These are phyloP conservation scores for Drosophila azteca DNA, from an alignment of 1,140 invertebrate species.

Conservation along the genomic window DNA sequence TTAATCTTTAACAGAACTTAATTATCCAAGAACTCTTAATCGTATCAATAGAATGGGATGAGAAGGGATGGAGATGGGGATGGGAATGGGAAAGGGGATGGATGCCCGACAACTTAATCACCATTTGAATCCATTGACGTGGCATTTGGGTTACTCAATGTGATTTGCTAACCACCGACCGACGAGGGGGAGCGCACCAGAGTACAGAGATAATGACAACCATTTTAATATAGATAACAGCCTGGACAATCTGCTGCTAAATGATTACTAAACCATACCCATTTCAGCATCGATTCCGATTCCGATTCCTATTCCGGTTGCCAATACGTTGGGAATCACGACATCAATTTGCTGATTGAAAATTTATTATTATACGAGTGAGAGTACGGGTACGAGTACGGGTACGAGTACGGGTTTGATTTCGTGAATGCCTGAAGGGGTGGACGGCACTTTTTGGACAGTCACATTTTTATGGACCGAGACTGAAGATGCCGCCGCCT, in stretches of 20 bases:
- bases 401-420: not conserved
- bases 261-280: conserved; percentile 63
- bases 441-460: conserved; percentile 17
- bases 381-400: conserved; percentile 6
- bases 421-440: conserved; percentile 13
- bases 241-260: conserved; percentile 60
- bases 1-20: too few species aligned
- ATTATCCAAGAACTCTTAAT: not conserved
- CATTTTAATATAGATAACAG: conserved; percentile 73
- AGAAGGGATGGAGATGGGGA: not conserved
- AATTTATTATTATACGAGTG: conserved; percentile 70
- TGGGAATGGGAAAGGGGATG: too few species aligned
- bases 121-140: conserved; percentile 6
- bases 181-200: too few species aligned
- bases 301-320: not conserved
- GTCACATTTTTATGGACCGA: conserved; percentile 24
- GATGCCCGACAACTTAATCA: not conserved
- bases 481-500: conserved; percentile 11
- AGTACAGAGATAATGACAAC: conserved; percentile 28
- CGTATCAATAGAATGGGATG: not conserved
- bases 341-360: conserved; percentile 77
- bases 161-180: not conserved
- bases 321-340: conserved; percentile 58
- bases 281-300: conserved; percentile 14
- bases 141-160: too few species aligned